Evolutionary conservation across 1,140 invertebrate species (phyloP).

Genomic region (Brachionus paranguensis): DNA sequence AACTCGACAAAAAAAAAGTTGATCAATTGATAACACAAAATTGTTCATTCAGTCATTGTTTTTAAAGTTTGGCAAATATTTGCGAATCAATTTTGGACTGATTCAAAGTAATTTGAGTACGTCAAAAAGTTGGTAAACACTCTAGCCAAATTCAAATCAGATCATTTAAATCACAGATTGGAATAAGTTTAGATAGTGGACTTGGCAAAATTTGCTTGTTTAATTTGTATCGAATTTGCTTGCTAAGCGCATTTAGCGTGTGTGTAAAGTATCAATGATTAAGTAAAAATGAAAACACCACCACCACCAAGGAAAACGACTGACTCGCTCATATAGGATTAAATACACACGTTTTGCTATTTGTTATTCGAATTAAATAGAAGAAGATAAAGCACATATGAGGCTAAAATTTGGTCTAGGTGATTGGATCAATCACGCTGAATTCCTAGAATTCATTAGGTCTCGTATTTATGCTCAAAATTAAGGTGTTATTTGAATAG

Average conservation of each 20-base stretch:
- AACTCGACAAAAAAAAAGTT: neutral
- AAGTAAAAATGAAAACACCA: neutral
- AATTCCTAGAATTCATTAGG: neutral
- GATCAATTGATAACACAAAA: neutral
- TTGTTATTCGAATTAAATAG: conserved; percentile 6
- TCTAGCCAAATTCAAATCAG: neutral
- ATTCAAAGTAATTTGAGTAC: conserved; percentile 7
- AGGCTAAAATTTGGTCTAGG: neutral
- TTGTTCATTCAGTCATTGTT: conserved; percentile 1
- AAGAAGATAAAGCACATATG: conserved; percentile 19
- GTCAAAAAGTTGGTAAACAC: neutral
- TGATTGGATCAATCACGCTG: neutral
- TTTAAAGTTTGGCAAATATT: neutral
- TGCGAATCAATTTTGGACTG: neutral
- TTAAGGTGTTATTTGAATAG: conserved; percentile 13
- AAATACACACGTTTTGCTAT: conserved; percentile 26
- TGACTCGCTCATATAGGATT: neutral
- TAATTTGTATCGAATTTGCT: conserved; percentile 13
- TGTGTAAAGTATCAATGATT: neutral
- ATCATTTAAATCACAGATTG: neutral
- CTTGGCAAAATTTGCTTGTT: neutral
- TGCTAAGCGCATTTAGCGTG: neutral
- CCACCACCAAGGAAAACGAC: neutral
- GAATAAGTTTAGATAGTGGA: neutral
- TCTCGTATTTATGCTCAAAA: neutral